These are phyloP conservation scores for Mugil cephalus DNA, from an alignment of 2,113 vertebrate genomes.

Conservation along the genomic window DNA sequence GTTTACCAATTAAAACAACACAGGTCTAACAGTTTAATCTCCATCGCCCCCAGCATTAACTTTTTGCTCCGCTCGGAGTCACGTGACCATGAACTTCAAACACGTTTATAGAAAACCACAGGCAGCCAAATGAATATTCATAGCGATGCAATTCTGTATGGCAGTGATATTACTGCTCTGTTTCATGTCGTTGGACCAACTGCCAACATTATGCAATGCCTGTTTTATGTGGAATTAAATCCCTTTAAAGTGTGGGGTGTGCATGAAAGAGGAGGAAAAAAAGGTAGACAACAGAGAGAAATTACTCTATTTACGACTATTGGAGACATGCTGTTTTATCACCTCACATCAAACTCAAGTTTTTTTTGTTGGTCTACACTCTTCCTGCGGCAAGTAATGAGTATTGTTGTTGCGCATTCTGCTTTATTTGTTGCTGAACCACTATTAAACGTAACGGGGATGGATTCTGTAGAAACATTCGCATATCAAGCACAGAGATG, in stretches of 20 bases:
- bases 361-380: conserved; percentile 43
- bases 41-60: conserved; percentile 63
- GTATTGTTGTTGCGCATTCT: conserved; percentile 4
- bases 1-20: conserved; percentile 80
- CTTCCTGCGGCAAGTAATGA: conserved; percentile 29
- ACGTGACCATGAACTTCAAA: conserved; percentile 69
- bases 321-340: conserved; percentile 32
- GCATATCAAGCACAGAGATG: conserved; percentile 29
- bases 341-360: conserved; percentile 33
- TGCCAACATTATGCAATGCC: conserved; percentile 53
- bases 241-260: conserved; percentile 30
- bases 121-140: conserved; percentile 73
- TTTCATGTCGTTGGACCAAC: conserved; percentile 49
- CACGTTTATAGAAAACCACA: conserved; percentile 56
- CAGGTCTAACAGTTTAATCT: conserved; percentile 76
- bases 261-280: conserved; percentile 16
- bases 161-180: conserved; percentile 44
- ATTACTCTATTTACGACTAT: conserved; percentile 4
- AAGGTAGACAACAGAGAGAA: conserved; percentile 17
- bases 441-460: conserved; percentile 24
- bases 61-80: conserved; percentile 59
- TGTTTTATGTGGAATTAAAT: conserved; percentile 51
- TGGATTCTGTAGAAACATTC: conserved; percentile 20
- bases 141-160: conserved; percentile 45
- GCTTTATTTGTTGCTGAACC: conserved; percentile 38